Conservation (phyloP, 2,797 vertebrate genomes). For the Phyllotis vaccarum region DNA sequence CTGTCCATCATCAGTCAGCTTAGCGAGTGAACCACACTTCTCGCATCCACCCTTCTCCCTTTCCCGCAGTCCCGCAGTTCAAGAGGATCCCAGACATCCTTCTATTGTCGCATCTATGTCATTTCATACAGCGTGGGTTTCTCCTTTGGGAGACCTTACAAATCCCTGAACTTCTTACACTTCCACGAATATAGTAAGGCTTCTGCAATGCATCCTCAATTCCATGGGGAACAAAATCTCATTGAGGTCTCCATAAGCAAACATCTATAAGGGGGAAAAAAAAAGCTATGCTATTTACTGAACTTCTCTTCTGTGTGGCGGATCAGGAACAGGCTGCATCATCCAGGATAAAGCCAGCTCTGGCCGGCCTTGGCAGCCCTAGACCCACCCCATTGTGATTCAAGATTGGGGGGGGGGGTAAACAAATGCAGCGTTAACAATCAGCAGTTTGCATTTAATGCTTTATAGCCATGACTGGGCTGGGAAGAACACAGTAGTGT, state of each 20-base stretch:
- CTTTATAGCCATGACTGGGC: constrained; percentile 78
- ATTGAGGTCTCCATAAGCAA: constrained; percentile 9
- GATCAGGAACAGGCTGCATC: constrained; percentile 47
- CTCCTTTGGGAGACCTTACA: neutral
- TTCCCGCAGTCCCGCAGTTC: neutral
- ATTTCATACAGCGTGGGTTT: neutral
- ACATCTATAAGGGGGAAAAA: neutral
- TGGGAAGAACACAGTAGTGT: constrained; percentile 79
- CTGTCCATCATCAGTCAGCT: neutral
- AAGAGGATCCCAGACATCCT: neutral
- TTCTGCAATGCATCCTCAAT: neutral
- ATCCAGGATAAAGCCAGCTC: constrained; percentile 48
- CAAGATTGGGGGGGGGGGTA: constrained; percentile 73
- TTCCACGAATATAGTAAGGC: neutral
- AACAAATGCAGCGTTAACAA: constrained; percentile 77
- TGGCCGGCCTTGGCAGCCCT: constrained; percentile 47
- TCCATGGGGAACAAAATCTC: neutral
- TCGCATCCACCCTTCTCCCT: too few relatives aligned
- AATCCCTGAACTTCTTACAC: neutral
- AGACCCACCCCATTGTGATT: constrained; percentile 66
- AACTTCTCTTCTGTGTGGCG: neutral
- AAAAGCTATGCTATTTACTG: constrained; percentile 37
- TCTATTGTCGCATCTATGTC: neutral
- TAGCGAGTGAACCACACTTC: neutral
- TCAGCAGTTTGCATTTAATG: constrained; percentile 76